Conservation (phyloP, 2,797 vertebrate genomes). For the Enteromius paludinosus region DNA sequence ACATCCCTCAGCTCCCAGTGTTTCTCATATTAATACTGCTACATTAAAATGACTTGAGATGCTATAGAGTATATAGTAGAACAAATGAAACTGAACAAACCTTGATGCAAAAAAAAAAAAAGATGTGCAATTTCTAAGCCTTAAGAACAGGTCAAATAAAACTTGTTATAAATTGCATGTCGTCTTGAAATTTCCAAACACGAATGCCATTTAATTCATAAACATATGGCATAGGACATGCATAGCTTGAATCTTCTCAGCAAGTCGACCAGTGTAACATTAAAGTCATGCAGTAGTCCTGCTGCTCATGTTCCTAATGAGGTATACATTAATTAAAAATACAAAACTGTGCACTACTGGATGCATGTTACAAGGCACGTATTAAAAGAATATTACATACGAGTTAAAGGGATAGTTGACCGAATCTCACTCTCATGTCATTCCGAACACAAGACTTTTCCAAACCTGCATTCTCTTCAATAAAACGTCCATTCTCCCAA, state of each 20-base stretch:
- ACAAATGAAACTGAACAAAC: not conserved
- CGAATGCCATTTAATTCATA: not conserved
- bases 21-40: not conserved
- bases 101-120: not conserved
- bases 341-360: not conserved
- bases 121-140: not conserved
- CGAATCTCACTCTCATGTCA: not conserved
- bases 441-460: not conserved
- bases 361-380: conserved; percentile 32
- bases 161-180: not conserved
- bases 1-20: conserved; percentile 9
- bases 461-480: too few relatives aligned
- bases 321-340: conserved; percentile 1
- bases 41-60: conserved; percentile 14
- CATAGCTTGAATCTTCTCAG: not conserved
- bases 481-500: not conserved
- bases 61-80: not conserved
- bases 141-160: not conserved
- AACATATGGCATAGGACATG: conserved; percentile 1
- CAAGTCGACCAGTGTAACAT: conserved; percentile 8
- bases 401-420: not conserved
- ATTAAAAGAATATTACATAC: not conserved
- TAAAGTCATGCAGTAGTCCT: conserved; percentile 1
- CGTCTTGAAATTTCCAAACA: not conserved
- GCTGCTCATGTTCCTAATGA: conserved; percentile 5